A percentile compares a stretch with the other conserved stretches of the same genome.
Conservation (phyloP, 2,113 vertebrate genomes). For the Syngnathus floridae region DNA sequence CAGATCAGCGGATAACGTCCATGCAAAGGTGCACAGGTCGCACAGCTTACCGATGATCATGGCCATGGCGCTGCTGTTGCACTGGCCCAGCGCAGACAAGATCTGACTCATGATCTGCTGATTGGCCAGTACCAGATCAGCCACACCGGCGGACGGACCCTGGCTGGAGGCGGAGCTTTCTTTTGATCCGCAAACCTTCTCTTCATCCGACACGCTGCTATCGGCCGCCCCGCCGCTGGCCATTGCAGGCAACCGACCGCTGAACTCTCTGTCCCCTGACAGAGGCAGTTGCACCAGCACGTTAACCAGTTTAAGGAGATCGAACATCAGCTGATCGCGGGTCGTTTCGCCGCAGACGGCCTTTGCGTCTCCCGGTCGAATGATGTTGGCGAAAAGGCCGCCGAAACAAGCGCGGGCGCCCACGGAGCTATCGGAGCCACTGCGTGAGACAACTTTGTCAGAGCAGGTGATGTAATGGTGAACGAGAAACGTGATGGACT, state of each 20-base stretch:
- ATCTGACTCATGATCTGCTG: conserved; percentile 99
- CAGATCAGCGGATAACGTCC: not conserved
- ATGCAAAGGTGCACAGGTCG: not conserved
- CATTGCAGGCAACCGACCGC: conserved; percentile 77
- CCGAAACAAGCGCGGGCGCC: conserved; percentile 95
- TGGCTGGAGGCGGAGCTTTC: conserved; percentile 76
- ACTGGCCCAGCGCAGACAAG: conserved; percentile 92
- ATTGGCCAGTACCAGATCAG: conserved; percentile 93
- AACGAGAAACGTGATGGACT: conserved; percentile 94
- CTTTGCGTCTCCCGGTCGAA: conserved; percentile 97
- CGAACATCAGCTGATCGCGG: conserved; percentile 96
- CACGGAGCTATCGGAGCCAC: conserved; percentile 92
- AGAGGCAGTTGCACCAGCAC: conserved; percentile 91
- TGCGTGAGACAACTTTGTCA: conserved; percentile 93
- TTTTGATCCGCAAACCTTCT: conserved; percentile 95
- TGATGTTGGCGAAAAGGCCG: conserved; percentile 95
- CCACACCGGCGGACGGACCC: conserved; percentile 83
- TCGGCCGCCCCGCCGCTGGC: conserved; percentile 77
- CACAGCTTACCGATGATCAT: conserved; percentile 90
- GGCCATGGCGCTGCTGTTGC: conserved; percentile 99
- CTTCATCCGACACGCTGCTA: conserved; percentile 95
- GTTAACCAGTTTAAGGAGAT: conserved; percentile 92
- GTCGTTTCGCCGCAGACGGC: conserved; percentile 96
- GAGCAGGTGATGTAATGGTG: conserved; percentile 98
- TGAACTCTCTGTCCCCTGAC: conserved; percentile 90